Conservation (phyloP, 2,113 vertebrate genomes). For the Thymallus thymallus region DNA sequence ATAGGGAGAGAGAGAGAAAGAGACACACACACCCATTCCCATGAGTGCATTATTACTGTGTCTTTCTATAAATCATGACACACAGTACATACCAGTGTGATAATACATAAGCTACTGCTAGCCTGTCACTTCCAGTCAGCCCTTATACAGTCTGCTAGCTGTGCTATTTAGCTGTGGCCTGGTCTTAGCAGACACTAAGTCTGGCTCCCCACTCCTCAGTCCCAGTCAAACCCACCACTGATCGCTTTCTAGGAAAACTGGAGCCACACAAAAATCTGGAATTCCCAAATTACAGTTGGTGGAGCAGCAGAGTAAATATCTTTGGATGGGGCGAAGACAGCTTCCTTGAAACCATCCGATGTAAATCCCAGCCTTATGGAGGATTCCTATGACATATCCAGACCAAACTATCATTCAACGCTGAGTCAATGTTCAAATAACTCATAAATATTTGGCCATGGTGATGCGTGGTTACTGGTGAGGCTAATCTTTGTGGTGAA, state of each 20-base stretch:
- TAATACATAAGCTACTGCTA: too few relatives aligned
- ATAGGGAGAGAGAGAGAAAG: not conserved
- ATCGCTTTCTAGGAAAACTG: constrained; percentile 61
- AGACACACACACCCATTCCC: not conserved
- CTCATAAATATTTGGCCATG: not conserved
- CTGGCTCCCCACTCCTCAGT: constrained; percentile 30
- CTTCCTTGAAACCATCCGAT: not conserved
- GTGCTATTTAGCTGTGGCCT: too few relatives aligned
- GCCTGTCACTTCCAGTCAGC: too few relatives aligned
- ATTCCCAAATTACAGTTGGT: constrained; percentile 65
- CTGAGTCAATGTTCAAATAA: not conserved
- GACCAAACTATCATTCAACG: not conserved
- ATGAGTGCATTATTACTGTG: too few relatives aligned
- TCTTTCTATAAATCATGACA: too few relatives aligned
- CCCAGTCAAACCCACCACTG: constrained; percentile 47
- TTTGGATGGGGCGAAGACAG: constrained; percentile 6
- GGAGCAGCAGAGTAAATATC: constrained; percentile 38
- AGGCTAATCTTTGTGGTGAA: constrained; percentile 22
- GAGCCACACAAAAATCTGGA: constrained; percentile 52
- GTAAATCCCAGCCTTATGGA: not conserved
- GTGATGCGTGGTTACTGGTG: constrained; percentile 14
- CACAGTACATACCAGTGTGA: too few relatives aligned
- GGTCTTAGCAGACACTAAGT: constrained; percentile 56
- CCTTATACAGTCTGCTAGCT: too few relatives aligned
- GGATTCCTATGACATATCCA: too few relatives aligned